Evolutionary conservation across 2,888 invertebrate genomes (phyloP), one percentile per base, ranked within the genome.

Genomic region (Melinaea marsaeus): DNA sequence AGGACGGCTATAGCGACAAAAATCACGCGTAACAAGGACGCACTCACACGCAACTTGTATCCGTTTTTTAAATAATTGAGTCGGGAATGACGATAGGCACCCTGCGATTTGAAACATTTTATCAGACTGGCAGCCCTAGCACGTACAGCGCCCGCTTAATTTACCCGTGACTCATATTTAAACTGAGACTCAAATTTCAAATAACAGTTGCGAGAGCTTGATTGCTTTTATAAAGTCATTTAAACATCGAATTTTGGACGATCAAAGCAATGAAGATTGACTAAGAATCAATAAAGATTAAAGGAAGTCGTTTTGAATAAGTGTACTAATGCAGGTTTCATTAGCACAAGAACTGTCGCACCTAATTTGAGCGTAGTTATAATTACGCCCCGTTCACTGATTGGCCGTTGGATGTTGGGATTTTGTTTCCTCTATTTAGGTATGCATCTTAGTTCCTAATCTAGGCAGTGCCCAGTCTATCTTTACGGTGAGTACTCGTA

Each of bases 11-110:
- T 74, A 80, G 65, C 66, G 61, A 73, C 74, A 67, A 78, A 80
- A 80, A 80, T 82, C 74, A 77, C 70, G 84, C 62, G 78, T 60
- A 76, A 90, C 77, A 85, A 78, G 78, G 88, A 88, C 73, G 72
- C 75, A 78, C 62, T 71, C 68, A 74, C 64, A 78, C 77, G 74
- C 83, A 83, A 83, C 80, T 74, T 78, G 77, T 79, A 76, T 81
- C 83, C 80, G 81, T 88, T 90, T 90, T 89, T 90, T 86, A 88
- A 86, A 90, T 90, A 88, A 90, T 90, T 86, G 86, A 87, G 83
- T 78, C 79, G 74, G 84, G 88, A 88, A 90, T 88, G 86, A 86
- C 83, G 88, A 87, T 88, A 89, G 85, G 86, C 85, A 85, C 83
- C 81, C 76, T 81, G 78, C 85, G 78, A 90, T 89, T 83, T 78